phyloP scores from a whole-genome alignment of 2,797 vertebrate genomes.

The Sphenodon punctatus region DNA sequence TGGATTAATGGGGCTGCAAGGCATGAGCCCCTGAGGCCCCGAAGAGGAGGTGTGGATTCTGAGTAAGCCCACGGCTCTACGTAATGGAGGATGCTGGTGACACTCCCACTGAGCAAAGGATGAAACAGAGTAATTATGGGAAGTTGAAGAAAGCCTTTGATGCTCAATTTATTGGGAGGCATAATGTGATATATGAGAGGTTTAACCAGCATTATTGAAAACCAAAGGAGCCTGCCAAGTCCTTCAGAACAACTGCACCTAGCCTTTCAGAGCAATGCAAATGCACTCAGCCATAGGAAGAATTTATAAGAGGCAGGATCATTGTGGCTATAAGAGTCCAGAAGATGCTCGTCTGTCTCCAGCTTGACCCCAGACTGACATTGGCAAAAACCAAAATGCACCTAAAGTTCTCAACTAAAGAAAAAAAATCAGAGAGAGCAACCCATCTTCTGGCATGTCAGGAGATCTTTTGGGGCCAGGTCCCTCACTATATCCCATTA shows the following conservation, averaged over 20 bases:
- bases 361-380: background rate
- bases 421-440: too few species aligned
- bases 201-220: conserved; percentile 41
- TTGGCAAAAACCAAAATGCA: background rate
- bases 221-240: conserved; percentile 14
- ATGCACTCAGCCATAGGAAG: conserved; percentile 4
- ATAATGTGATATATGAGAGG: conserved; percentile 38
- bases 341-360: background rate
- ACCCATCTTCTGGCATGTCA: too few species aligned
- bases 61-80: background rate
- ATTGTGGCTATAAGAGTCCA: background rate
- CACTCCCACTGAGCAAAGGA: conserved; percentile 16
- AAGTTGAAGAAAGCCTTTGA: conserved; percentile 48
- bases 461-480: background rate
- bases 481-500: background rate
- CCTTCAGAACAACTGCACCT: conserved; percentile 8
- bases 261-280: conserved; percentile 10
- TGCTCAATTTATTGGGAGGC: conserved; percentile 47
- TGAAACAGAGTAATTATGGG: background rate
- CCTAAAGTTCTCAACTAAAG: background rate
- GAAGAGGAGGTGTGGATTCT: background rate
- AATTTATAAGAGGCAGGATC: conserved; percentile 15
- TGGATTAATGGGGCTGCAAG: conserved; percentile 2
- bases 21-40: too few species aligned
- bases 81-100: background rate